A percentile compares a stretch with the other conserved stretches of the same genome.
phyloP scores from a whole-genome alignment of 2,113 vertebrate genomes.

The Pelodiscus sinensis region DNA sequence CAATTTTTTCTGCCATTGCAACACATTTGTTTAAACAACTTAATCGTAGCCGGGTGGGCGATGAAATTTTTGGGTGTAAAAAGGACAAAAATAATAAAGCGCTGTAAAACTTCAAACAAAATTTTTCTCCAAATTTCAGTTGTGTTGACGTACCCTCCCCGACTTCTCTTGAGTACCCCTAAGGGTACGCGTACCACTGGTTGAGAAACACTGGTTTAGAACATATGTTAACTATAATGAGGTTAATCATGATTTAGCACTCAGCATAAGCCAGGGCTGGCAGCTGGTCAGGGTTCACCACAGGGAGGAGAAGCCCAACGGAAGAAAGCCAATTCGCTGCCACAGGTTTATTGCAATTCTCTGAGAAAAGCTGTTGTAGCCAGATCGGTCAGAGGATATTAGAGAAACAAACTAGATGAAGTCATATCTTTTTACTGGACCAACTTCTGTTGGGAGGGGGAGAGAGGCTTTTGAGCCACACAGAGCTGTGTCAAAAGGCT shows the following conservation, averaged over 20 bases:
- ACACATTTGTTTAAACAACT: no score
- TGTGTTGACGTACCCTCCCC: no score
- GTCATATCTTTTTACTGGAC: neutral
- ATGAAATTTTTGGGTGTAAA: no score
- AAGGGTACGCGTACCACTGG: no score
- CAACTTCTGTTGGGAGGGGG: neutral
- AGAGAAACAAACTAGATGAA: neutral
- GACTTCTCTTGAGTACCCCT: no score
- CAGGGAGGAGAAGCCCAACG: constrained; percentile 44
- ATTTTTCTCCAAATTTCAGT: no score
- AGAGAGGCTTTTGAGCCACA: neutral
- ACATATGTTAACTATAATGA: neutral
- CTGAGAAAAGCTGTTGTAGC: neutral
- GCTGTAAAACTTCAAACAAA: no score
- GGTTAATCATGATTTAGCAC: neutral
- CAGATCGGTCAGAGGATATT: neutral
- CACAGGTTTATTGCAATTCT: neutral
- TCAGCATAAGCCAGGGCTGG: neutral
- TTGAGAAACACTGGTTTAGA: neutral
- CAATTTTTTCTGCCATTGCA: no score
- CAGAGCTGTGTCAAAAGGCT: neutral
- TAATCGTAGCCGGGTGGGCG: no score
- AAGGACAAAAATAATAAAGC: no score
- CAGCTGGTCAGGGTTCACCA: neutral
- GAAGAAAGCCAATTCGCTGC: constrained; percentile 23